A percentile compares a stretch with the other conserved stretches of the same genome.
phyloP scores from a whole-genome alignment of 2,797 vertebrate species.

The Protosalanx chinensis region DNA sequence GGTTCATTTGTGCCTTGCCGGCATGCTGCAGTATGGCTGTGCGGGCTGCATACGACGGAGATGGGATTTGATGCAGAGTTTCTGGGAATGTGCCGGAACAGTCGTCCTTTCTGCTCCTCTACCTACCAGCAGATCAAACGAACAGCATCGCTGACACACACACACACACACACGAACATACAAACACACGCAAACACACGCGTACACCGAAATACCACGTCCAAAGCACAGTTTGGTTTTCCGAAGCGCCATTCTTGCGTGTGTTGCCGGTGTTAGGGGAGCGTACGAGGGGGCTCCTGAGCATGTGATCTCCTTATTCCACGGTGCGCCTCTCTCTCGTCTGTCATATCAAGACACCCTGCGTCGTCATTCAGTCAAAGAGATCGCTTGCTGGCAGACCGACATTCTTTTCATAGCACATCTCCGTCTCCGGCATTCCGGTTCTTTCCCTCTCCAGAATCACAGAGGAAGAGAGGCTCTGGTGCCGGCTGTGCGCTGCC shows the following conservation, averaged over 20 bases:
- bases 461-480: constrained; percentile 16
- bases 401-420: constrained; percentile 47
- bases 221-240: constrained; percentile 32
- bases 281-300: constrained; percentile 14
- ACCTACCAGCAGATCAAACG: constrained; percentile 27
- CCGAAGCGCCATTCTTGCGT: constrained; percentile 33
- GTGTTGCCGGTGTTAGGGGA: constrained; percentile 9
- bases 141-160: constrained; percentile 32
- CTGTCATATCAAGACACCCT: constrained; percentile 48
- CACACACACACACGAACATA: constrained; percentile 4
- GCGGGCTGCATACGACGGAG: background rate
- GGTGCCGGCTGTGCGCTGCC: background rate
- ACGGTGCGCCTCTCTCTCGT: constrained; percentile 40
- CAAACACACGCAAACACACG: background rate
- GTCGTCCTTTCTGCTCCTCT: constrained; percentile 24
- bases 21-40: background rate
- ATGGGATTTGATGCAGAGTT: constrained; percentile 41
- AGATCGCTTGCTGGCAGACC: constrained; percentile 50
- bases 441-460: constrained; percentile 41
- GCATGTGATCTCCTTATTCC: constrained; percentile 25
- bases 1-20: background rate
- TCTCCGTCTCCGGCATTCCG: constrained; percentile 27
- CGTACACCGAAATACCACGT: background rate
- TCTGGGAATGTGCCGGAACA: constrained; percentile 39
- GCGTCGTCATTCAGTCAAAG: constrained; percentile 41